phyloP scores from a whole-genome alignment of 2,888 invertebrate species.

The Pseudoips prasinana region DNA sequence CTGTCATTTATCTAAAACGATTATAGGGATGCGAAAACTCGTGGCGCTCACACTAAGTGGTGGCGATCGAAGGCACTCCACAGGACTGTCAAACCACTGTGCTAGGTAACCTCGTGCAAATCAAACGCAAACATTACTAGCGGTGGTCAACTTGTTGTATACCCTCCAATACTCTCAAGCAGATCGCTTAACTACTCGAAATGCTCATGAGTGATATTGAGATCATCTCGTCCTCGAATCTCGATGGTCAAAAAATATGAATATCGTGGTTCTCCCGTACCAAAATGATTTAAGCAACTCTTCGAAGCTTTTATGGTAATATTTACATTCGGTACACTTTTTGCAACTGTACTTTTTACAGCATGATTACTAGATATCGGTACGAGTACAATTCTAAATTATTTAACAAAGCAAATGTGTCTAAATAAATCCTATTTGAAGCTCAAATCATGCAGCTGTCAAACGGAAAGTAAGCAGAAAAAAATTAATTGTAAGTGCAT shows the following conservation, averaged over 20 bases:
- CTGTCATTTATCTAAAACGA: conserved; percentile 75
- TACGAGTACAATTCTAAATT: no score
- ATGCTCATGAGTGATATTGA: conserved; percentile 35
- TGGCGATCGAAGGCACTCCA: conserved; percentile 36
- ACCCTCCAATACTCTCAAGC: conserved; percentile 32
- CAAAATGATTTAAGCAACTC: conserved; percentile 29
- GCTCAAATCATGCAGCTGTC: no score
- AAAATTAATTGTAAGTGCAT: no score
- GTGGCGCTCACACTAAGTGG: conserved; percentile 39
- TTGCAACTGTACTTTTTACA: no score
- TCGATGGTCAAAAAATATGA: conserved; percentile 72
- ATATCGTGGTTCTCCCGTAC: conserved; percentile 55
- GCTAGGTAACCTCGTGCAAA: conserved; percentile 50
- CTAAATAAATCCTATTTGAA: no score
- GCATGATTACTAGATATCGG: no score
- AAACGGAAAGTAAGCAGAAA: no score
- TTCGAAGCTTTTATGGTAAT: conserved; percentile 15
- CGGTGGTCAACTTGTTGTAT: conserved; percentile 36
- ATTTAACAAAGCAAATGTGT: no score
- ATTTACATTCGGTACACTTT: background rate
- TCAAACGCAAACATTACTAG: conserved; percentile 53
- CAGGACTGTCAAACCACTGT: conserved; percentile 30
- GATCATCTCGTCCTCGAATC: conserved; percentile 17
- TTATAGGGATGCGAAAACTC: conserved; percentile 40
- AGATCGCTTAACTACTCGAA: conserved; percentile 45